Evolutionary conservation across 2,888 invertebrate species (phyloP).

Genomic region (Hirtodrosophila confusa): DNA sequence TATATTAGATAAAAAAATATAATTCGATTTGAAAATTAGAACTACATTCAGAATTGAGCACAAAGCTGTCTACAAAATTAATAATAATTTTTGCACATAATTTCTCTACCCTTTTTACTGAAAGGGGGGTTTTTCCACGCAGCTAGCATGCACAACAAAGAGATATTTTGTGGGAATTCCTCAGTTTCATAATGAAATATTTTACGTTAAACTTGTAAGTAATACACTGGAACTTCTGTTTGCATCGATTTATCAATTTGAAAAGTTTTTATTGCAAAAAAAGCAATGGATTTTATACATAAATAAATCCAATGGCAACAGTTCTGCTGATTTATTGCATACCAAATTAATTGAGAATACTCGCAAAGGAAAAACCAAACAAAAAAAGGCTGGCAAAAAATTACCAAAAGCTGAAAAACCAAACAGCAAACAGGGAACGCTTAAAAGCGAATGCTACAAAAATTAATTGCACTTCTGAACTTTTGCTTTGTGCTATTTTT

Average conservation of each 20-base stretch:
- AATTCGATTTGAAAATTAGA: too few species aligned
- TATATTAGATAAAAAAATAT: too few species aligned
- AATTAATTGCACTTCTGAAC: slow-evolving; percentile 69
- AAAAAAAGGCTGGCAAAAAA: background rate
- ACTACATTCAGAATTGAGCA: too few species aligned
- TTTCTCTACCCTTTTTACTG: too few species aligned
- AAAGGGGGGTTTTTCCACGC: too few species aligned
- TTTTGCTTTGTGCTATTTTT: slow-evolving; percentile 19
- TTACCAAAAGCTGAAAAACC: slow-evolving; percentile 15
- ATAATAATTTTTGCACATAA: too few species aligned
- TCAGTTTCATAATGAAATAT: too few species aligned
- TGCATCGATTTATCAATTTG: slow-evolving; percentile 24
- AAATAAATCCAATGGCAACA: slow-evolving; percentile 21
- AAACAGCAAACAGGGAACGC: slow-evolving; percentile 24
- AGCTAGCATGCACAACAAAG: too few species aligned
- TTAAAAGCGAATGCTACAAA: slow-evolving; percentile 32
- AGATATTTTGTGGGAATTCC: too few species aligned
- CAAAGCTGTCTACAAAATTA: too few species aligned
- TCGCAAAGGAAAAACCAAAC: background rate
- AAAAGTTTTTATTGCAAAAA: slow-evolving; percentile 17
- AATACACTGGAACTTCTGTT: slow-evolving; percentile 11
- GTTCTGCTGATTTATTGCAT: slow-evolving; percentile 45
- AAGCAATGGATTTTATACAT: slow-evolving; percentile 14
- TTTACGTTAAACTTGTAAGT: slow-evolving; percentile 8
- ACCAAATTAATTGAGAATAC: slow-evolving; percentile 44